phyloP scores from a whole-genome alignment of 37 sponge, comb jelly and placozoan genomes.

The Eunapius fragilis region DNA sequence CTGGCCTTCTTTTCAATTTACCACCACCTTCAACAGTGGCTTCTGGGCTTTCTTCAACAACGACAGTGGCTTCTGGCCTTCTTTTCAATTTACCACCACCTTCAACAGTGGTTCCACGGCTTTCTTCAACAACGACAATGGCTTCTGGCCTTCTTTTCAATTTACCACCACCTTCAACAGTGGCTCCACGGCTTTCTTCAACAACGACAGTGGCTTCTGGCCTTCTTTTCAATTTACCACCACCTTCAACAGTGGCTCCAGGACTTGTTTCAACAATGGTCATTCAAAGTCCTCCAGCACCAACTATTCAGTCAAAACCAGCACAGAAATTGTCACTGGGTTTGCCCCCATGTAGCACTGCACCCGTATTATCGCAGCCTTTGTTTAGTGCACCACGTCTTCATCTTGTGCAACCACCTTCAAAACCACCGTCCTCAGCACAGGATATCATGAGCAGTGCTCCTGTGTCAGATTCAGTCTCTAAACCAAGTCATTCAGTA shows the following conservation, averaged over 20 bases:
- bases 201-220: neutral
- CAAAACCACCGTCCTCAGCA: neutral
- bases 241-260: conserved; percentile 3
- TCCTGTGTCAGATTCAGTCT: neutral
- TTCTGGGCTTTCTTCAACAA: too few relatives aligned
- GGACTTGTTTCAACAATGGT: too few relatives aligned
- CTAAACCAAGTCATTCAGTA: neutral
- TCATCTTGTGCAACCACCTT: too few relatives aligned
- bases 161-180: neutral
- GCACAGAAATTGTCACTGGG: neutral
- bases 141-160: neutral
- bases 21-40: too few relatives aligned
- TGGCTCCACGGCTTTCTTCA: neutral
- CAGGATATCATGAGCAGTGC: neutral
- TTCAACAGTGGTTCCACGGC: neutral
- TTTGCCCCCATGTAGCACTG: neutral
- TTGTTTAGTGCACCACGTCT: too few relatives aligned
- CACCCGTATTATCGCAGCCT: too few relatives aligned
- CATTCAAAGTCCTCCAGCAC: neutral
- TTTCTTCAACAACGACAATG: neutral
- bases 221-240: neutral
- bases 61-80: too few relatives aligned
- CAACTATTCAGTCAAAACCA: neutral
- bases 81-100: too few relatives aligned
- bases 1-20: too few relatives aligned